Evolutionary conservation across 1,140 invertebrate species (phyloP), one percentile per base, ranked within the genome.

Genomic region (Papilio aristodemus): DNA sequence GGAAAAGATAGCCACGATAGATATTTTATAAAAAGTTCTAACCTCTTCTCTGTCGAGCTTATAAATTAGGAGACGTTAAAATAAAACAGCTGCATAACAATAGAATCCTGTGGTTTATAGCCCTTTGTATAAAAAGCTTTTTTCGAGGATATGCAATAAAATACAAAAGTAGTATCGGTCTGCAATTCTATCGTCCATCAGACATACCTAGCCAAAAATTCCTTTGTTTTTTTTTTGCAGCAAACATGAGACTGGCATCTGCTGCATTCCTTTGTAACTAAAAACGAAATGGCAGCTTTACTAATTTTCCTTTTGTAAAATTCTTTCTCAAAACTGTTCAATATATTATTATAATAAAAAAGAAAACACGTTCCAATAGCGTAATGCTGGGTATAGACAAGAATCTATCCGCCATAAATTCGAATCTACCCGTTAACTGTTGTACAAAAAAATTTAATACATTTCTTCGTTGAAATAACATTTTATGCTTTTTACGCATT

Each of bases 141-240:
- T 60, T 64, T 64, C 60, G 60, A 43, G 43, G 41, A 66, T 27
- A 66, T 27, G 27, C 22, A 66, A 66, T 32, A 46, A 59, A 66
- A 66, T 32, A 46, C 22, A 50, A 66, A 37, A 50, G 63, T 46
- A 32, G 41, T 36, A 13, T 14, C 63, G 10, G 63, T 25, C 36
- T 66, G 39, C 36, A 66, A 17, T 14, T 66, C 63, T 66, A 66
- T 66, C 63, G 63, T 66, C 11, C 25, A 66, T 66, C 63, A 46
- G 60, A 25, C 63, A 66, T 66, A 66, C 39, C 63, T 66, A 66
- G 63, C 41, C 63, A 46, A 50, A 66, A 66, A 66, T 46, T 66
- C 41, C 63, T 50, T 66, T 50, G 39, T 50, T 25, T 66, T 66
- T 66, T 66, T 66, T 46, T 66, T 66, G 41, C 41, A 50, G n/a